Conservation (phyloP, 2,888 invertebrate genomes). For the Muscina levida region DNA sequence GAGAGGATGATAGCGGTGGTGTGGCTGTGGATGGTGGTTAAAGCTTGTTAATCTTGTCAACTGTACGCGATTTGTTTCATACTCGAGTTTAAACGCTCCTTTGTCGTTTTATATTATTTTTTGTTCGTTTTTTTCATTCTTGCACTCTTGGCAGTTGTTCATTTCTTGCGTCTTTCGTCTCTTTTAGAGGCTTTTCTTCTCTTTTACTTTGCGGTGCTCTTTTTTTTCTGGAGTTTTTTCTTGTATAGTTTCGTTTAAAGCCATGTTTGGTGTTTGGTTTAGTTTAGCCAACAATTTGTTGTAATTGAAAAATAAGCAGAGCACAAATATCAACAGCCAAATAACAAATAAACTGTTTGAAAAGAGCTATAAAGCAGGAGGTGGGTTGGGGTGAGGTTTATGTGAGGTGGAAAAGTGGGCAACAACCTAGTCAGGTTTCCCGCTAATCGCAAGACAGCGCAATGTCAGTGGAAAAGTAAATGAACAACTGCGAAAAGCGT, state of each 20-base stretch:
- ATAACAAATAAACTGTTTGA: neutral
- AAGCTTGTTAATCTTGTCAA: conserved; percentile 76
- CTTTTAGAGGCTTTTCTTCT: neutral
- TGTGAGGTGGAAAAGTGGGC: neutral
- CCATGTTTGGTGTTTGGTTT: conserved; percentile 59
- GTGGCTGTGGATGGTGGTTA: neutral
- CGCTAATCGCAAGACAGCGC: neutral
- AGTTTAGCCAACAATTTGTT: conserved; percentile 59
- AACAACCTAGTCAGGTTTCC: conserved; percentile 21
- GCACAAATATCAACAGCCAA: conserved; percentile 30
- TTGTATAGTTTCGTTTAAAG: conserved; percentile 32
- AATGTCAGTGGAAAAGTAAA: conserved; percentile 1
- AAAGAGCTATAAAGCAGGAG: neutral
- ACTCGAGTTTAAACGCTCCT: neutral
- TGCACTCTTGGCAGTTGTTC: neutral
- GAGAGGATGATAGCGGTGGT: conserved; percentile 31
- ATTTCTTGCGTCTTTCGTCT: neutral
- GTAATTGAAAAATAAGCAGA: conserved; percentile 60
- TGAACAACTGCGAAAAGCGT: conserved; percentile 52
- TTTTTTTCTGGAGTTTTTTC: neutral
- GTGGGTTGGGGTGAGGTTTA: neutral
- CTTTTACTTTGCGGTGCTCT: too few relatives aligned
- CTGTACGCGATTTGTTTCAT: conserved; percentile 71
- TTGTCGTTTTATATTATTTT: conserved; percentile 25
- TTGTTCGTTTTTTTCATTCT: conserved; percentile 4